Percentiles rank a stretch among this genome's conserved stretches.
Evolutionary conservation across 2,797 vertebrate species (phyloP).

Genomic region (Chaenodraco wilsoni): DNA sequence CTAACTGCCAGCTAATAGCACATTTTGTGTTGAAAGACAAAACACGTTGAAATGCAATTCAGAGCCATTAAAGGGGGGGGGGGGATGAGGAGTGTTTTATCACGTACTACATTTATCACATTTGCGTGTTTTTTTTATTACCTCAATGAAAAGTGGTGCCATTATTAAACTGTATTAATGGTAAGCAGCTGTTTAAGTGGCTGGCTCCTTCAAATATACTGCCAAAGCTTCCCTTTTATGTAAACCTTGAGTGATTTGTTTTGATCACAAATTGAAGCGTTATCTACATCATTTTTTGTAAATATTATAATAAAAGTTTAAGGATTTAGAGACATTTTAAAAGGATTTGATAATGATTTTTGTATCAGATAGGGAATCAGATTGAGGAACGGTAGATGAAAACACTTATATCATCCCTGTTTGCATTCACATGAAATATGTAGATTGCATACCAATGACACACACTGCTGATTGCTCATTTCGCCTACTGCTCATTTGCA

Average conservation of each 20-base stretch:
- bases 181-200: slow-evolving; percentile 4
- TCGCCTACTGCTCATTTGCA: slow-evolving; percentile 54
- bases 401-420: slow-evolving; percentile 39
- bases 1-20: slow-evolving; percentile 28
- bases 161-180: not conserved
- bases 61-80: slow-evolving; percentile 13
- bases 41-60: slow-evolving; percentile 18
- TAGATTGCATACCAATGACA: slow-evolving; percentile 48
- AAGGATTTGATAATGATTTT: slow-evolving; percentile 8
- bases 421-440: slow-evolving; percentile 53
- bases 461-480: slow-evolving; percentile 63
- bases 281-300: not conserved
- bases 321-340: not conserved
- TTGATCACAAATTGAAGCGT: not conserved
- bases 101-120: slow-evolving; percentile 21
- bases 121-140: not conserved
- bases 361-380: slow-evolving; percentile 43
- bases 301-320: not conserved
- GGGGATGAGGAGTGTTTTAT: not conserved
- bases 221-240: not conserved
- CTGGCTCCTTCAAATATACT: slow-evolving; percentile 3
- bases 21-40: slow-evolving; percentile 13
- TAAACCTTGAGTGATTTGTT: not conserved
- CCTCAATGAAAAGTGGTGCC: not conserved
- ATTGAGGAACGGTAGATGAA: slow-evolving; percentile 45